phyloP scores from a whole-genome alignment of 30 jellyfish, hydroid and myxozoan genomes.

The Turritopsis rubra region DNA sequence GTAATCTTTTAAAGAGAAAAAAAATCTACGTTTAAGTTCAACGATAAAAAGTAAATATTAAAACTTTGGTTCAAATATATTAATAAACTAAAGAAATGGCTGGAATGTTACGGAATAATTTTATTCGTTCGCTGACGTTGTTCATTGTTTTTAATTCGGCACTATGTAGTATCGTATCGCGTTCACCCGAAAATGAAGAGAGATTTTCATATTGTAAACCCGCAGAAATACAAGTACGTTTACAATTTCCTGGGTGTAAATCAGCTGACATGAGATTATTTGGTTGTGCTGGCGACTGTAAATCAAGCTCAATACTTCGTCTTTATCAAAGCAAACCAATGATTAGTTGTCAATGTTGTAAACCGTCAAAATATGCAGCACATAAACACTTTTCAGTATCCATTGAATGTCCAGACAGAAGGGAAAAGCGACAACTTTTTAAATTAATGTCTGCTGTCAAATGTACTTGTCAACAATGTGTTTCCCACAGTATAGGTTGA shows the following conservation, averaged over 20 bases:
- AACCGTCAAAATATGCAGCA: not conserved
- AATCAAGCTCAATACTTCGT: not conserved
- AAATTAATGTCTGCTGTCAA: not conserved
- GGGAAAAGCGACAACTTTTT: not conserved
- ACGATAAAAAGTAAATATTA: not conserved
- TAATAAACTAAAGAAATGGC: not conserved
- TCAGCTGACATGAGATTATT: not conserved
- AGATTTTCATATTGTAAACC: not conserved
- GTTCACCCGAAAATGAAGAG: not conserved
- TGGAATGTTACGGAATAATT: not conserved
- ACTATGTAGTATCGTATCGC: not conserved
- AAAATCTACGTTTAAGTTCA: not conserved
- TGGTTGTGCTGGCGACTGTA: not conserved
- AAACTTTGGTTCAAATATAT: not conserved
- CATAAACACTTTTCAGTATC: not conserved
- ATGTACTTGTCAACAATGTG: not conserved
- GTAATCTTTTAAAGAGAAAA: not conserved
- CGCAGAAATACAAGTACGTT: not conserved
- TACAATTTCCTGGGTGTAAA: not conserved
- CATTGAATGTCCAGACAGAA: not conserved
- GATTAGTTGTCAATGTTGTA: not conserved
- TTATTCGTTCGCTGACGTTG: not conserved
- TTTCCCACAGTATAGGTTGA: not conserved
- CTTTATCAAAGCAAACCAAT: not conserved
- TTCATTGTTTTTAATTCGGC: not conserved